Conservation (phyloP, 2,888 invertebrate species). For the Agrochola lota region DNA sequence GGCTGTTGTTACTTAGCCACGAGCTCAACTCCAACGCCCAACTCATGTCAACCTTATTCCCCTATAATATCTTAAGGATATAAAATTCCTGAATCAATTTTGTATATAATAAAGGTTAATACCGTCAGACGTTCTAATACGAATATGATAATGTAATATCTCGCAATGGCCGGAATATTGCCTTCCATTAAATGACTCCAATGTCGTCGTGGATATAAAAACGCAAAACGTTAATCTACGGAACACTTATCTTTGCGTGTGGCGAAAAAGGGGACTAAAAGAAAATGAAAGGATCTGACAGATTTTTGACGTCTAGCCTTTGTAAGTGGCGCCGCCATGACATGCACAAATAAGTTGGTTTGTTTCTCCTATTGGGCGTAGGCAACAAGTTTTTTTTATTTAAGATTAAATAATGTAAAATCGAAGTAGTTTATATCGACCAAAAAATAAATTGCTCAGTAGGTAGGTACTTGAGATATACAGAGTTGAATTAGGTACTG, state of each 20-base stretch:
- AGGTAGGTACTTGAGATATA: neutral
- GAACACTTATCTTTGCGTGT: neutral
- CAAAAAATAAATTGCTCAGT: neutral
- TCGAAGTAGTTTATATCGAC: neutral
- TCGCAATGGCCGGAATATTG: slow-evolving; percentile 36
- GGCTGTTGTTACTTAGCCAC: too few species aligned
- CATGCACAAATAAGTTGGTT: too few species aligned
- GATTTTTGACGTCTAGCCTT: neutral
- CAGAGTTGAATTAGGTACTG: slow-evolving; percentile 1
- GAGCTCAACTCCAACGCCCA: too few species aligned
- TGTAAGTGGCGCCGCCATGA: slow-evolving; percentile 2
- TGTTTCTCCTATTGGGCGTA: neutral
- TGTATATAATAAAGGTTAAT: slow-evolving; percentile 21
- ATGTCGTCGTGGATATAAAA: slow-evolving; percentile 29
- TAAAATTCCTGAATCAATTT: slow-evolving; percentile 19
- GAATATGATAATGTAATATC: slow-evolving; percentile 60
- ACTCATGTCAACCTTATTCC: neutral
- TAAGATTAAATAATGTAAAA: neutral
- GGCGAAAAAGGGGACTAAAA: neutral
- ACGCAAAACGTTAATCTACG: slow-evolving; percentile 2
- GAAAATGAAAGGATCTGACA: slow-evolving; percentile 9
- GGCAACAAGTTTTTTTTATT: neutral
- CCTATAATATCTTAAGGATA: slow-evolving; percentile 12
- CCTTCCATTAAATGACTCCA: slow-evolving; percentile 29
- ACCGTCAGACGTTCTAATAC: slow-evolving; percentile 22